These are phyloP conservation scores for Archivesica marissinica DNA, from an alignment of 1,140 invertebrate genomes.

Conservation along the genomic window DNA sequence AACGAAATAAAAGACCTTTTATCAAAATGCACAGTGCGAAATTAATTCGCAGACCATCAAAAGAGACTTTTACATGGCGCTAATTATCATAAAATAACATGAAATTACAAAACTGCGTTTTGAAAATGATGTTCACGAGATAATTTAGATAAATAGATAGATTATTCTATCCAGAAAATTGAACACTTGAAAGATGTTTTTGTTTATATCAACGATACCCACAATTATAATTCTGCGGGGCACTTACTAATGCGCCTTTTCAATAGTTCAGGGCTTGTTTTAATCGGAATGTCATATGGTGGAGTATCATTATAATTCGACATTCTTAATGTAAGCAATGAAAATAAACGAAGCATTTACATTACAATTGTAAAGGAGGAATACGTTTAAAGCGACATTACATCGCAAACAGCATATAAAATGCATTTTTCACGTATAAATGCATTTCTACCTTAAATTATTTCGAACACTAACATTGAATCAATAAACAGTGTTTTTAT, in stretches of 20 bases:
- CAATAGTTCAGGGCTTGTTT: neutral
- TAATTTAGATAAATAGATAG: conserved; percentile 43
- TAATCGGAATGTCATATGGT: neutral
- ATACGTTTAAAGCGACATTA: too few species aligned
- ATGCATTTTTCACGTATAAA: too few species aligned
- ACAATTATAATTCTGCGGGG: too few species aligned
- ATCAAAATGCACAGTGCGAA: conserved; percentile 44
- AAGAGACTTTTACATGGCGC: conserved; percentile 10
- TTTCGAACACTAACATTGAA: too few species aligned
- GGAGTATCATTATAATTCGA: neutral
- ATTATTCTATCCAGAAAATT: conserved; percentile 39
- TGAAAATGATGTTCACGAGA: conserved; percentile 25
- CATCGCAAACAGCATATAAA: too few species aligned
- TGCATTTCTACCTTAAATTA: too few species aligned
- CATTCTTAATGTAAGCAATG: too few species aligned
- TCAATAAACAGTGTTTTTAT: too few species aligned
- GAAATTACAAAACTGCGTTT: conserved; percentile 38
- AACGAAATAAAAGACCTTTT: conserved; percentile 51
- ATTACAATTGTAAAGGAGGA: too few species aligned
- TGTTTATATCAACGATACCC: too few species aligned
- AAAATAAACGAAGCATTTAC: too few species aligned
- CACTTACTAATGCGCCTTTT: neutral
- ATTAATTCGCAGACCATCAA: conserved; percentile 57
- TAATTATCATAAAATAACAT: conserved; percentile 61
- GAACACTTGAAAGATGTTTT: conserved; percentile 37